These are phyloP conservation scores for Myrmecobius fasciatus DNA, from an alignment of 2,113 vertebrate species.

Conservation along the genomic window DNA sequence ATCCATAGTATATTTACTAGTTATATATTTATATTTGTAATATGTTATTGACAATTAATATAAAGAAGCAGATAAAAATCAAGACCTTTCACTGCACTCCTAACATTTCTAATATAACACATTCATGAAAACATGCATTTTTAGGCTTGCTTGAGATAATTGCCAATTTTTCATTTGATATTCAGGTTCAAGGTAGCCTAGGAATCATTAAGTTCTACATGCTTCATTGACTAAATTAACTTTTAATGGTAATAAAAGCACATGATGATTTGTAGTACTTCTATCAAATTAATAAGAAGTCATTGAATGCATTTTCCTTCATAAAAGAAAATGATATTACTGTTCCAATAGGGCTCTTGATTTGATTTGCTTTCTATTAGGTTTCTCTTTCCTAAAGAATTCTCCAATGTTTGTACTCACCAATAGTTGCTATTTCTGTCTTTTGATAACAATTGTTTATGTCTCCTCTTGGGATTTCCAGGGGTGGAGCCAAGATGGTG, in stretches of 20 bases:
- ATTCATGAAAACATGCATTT: neutral
- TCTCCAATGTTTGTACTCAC: neutral
- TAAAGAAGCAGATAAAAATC: neutral
- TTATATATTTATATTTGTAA: neutral
- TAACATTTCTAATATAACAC: neutral
- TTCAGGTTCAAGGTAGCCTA: neutral
- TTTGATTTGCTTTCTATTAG: neutral
- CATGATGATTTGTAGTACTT: neutral
- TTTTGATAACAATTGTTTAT: no score
- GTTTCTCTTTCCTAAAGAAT: neutral
- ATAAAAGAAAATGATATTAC: neutral
- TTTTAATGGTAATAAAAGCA: neutral
- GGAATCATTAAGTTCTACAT: neutral
- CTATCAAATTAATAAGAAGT: neutral
- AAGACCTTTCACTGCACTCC: neutral
- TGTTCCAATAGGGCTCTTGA: neutral
- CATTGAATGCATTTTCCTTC: neutral
- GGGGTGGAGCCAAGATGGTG: no score
- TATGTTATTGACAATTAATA: constrained; percentile 1
- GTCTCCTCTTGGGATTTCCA: no score
- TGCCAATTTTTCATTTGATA: constrained; percentile 16
- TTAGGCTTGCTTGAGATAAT: neutral
- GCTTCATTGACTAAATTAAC: neutral
- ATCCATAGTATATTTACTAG: neutral
- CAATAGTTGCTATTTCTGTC: neutral